Evolutionary conservation across 2,888 invertebrate species (phyloP), one percentile per base, ranked within the genome.

Genomic region (Melipona beecheii): DNA sequence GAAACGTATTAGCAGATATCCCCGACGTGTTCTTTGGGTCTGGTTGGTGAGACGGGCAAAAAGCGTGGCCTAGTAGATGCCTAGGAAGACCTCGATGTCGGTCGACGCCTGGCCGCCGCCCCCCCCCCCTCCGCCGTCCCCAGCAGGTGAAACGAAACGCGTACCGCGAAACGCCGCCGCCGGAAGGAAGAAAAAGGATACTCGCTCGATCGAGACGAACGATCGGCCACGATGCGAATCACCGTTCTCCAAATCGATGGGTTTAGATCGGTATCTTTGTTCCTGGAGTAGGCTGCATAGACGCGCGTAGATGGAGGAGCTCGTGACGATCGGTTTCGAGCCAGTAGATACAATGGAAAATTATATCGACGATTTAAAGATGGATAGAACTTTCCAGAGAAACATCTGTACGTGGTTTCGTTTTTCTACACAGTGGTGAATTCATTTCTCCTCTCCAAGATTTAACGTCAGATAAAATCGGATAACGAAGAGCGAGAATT

Each of bases 141-240:
- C 89, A 92, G 91, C 93, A 93, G 93, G 93, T 93, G 93, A 93
- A 92, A 90, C 91, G 89, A 88, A 90, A 91, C 90, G 43, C 43
- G 43, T 66, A 92, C 85, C 89, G 89, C 90, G 88, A 87, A 85
- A 88, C 79, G 81, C 82, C 79, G 81, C 82, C 79, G 85, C 80
- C 71, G 76, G 75, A 80, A 89, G 76, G 75, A 80, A 89, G 83
- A 90, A 90, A 87, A 88, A 88, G 88, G 86, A 86, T 85, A 15
- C 27, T 86, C 87, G 73, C 5, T 73, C 74, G 75, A 86, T 73
- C 90, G 89, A 81, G 82, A 87, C 90, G 70, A 58, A n/a, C 36
- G n/a, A 78, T 58, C 17, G 82, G 56, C 72, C 75, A 82, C 72
- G 49, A 36, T 79, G 13, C 69, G 73, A 76, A 89, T 86, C 89